Percentiles rank a stretch among this genome's conserved stretches.
Evolutionary conservation across 2,797 vertebrate species (phyloP).

Genomic region (Channa striata): DNA sequence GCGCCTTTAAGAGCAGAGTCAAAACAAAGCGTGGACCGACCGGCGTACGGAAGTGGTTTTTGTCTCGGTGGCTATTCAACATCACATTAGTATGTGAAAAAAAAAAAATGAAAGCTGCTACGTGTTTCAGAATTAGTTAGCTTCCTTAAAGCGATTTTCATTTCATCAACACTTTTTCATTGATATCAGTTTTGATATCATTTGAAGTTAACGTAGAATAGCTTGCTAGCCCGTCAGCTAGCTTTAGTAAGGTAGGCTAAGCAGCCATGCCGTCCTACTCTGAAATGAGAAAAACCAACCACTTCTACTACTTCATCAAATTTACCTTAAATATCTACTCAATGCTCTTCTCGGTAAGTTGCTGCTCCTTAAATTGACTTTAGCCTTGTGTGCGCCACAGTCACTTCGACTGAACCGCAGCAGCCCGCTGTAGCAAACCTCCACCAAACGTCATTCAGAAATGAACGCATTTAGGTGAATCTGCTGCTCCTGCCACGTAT

Average conservation of each 20-base stretch:
- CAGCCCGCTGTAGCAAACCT: conserved; percentile 8
- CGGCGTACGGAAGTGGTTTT: conserved; percentile 77
- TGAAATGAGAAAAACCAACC: conserved; percentile 81
- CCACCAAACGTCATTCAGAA: conserved; percentile 33
- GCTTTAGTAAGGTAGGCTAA: conserved; percentile 18
- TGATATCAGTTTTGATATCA: conserved; percentile 21
- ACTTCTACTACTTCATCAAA: conserved; percentile 89
- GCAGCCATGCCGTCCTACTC: conserved; percentile 83
- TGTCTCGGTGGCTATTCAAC: conserved; percentile 36
- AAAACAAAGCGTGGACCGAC: conserved; percentile 80
- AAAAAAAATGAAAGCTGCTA: conserved; percentile 54
- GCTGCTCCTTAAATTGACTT: not conserved
- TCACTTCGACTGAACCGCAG: not conserved
- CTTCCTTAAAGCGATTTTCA: not conserved
- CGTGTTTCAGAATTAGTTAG: conserved; percentile 31
- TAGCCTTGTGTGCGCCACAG: not conserved
- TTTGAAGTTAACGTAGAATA: conserved; percentile 19
- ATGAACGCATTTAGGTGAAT: not conserved
- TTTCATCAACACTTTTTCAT: not conserved
- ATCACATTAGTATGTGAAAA: conserved; percentile 31
- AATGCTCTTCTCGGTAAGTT: conserved; percentile 90
- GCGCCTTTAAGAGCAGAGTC: conserved; percentile 80
- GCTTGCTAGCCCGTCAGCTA: conserved; percentile 57
- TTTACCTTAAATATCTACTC: conserved; percentile 89
- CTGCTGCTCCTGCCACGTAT: rapidly evolving